A percentile compares a stretch with the other conserved stretches of the same genome.
These are phyloP conservation scores for Morpho helenor DNA, from an alignment of 2,888 invertebrate genomes.

Conservation along the genomic window DNA sequence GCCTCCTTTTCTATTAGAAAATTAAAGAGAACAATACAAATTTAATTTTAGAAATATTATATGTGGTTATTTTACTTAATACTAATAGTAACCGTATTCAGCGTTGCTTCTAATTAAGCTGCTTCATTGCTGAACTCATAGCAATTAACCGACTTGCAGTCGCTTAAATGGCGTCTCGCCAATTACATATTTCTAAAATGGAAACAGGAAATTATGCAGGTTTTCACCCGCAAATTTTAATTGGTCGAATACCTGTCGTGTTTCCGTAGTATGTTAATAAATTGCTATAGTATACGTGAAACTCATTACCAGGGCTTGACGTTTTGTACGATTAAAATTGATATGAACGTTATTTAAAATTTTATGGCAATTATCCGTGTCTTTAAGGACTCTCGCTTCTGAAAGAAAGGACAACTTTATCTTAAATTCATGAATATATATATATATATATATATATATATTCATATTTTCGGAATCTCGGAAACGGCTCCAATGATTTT, in stretches of 20 bases:
- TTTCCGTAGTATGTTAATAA: constrained; percentile 29
- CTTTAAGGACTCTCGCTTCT: too few relatives aligned
- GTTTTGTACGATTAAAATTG: neutral
- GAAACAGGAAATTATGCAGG: constrained; percentile 28
- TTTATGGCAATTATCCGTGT: too few relatives aligned
- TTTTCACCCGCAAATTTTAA: constrained; percentile 31
- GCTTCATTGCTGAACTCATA: constrained; percentile 59
- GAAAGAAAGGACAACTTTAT: too few relatives aligned
- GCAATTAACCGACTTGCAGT: constrained; percentile 35
- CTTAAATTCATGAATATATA: too few relatives aligned
- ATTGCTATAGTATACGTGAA: constrained; percentile 35
- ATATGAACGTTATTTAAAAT: too few relatives aligned
- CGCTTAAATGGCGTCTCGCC: constrained; percentile 29
- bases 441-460: too few relatives aligned
- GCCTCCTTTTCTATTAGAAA: too few relatives aligned
- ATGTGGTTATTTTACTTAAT: constrained; percentile 53
- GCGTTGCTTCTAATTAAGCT: constrained; percentile 60
- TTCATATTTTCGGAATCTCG: too few relatives aligned
- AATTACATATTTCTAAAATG: constrained; percentile 32
- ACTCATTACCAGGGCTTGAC: constrained; percentile 25
- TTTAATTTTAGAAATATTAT: neutral
- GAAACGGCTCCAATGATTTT: too few relatives aligned
- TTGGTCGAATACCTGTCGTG: constrained; percentile 28
- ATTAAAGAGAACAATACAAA: too few relatives aligned
- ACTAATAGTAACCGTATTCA: constrained; percentile 54